phyloP scores from a whole-genome alignment of 2,888 invertebrate genomes.

The Dolomedes plantarius region DNA sequence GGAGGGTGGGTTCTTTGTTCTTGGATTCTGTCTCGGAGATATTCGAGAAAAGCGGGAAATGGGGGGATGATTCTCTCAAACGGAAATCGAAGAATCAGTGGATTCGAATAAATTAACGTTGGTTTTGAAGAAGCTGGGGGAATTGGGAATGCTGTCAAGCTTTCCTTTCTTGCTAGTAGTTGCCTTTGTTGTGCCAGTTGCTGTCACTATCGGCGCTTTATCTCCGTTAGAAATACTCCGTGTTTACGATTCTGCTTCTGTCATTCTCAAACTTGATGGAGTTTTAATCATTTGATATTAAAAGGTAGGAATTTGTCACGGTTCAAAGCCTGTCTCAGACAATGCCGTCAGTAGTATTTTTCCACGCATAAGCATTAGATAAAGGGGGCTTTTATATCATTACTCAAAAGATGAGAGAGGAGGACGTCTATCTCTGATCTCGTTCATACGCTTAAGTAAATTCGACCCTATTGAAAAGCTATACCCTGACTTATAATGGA shows the following conservation, averaged over 20 bases:
- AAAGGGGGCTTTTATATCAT: background rate
- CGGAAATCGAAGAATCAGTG: slow-evolving; percentile 58
- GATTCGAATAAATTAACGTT: slow-evolving; percentile 61
- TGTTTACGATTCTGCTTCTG: background rate
- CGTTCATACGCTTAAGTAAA: background rate
- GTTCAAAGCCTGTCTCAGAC: background rate
- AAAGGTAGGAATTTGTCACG: slow-evolving; percentile 2
- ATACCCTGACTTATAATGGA: too few species aligned
- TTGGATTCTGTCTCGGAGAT: slow-evolving; percentile 4
- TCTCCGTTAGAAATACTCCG: background rate
- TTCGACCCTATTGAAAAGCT: background rate
- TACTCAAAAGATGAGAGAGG: background rate
- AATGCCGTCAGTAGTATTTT: background rate
- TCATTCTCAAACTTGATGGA: background rate
- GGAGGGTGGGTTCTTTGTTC: slow-evolving; percentile 42
- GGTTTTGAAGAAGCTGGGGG: slow-evolving; percentile 53
- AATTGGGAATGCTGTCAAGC: slow-evolving; percentile 41
- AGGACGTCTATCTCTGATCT: background rate
- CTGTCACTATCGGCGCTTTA: slow-evolving; percentile 41
- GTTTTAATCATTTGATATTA: slow-evolving; percentile 34
- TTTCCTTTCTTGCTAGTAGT: slow-evolving; percentile 1
- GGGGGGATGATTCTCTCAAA: slow-evolving; percentile 29
- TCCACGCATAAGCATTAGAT: background rate
- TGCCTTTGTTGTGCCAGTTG: slow-evolving; percentile 23
- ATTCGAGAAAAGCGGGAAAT: slow-evolving; percentile 3